Percentiles rank a stretch among this genome's conserved stretches.
phyloP scores from a whole-genome alignment of 2,888 invertebrate genomes.

The Diadegma fenestrale region DNA sequence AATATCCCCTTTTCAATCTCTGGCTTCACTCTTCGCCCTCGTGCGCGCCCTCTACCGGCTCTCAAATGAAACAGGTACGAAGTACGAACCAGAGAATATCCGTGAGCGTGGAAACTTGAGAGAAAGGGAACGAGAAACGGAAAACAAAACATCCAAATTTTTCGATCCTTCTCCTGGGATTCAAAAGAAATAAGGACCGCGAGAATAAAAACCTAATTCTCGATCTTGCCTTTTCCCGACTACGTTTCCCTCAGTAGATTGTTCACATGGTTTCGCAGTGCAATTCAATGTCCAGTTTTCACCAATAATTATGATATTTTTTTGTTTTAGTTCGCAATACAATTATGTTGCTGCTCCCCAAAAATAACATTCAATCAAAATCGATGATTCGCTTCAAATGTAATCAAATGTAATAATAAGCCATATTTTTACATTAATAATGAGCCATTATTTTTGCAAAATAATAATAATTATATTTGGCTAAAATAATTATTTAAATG shows the following conservation, averaged over 20 bases:
- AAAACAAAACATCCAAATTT: slow-evolving; percentile 48
- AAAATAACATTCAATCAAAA: background rate
- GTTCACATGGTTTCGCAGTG: slow-evolving; percentile 22
- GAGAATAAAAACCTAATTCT: slow-evolving; percentile 52
- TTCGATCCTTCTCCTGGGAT: slow-evolving; percentile 52
- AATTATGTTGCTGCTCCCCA: background rate
- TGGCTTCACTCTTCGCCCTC: slow-evolving; percentile 67
- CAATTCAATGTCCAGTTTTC: slow-evolving; percentile 28
- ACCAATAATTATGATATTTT: slow-evolving; percentile 34
- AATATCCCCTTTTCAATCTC: slow-evolving; percentile 69
- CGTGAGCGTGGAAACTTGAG: slow-evolving; percentile 55
- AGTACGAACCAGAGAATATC: slow-evolving; percentile 61
- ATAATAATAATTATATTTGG: too few relatives aligned
- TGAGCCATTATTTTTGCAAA: too few relatives aligned
- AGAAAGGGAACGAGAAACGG: slow-evolving; percentile 11
- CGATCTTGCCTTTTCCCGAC: slow-evolving; percentile 23
- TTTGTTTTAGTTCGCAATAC: background rate
- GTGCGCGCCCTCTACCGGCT: slow-evolving; percentile 58
- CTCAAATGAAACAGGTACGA: slow-evolving; percentile 68
- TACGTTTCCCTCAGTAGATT: slow-evolving; percentile 30
- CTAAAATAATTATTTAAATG: too few relatives aligned
- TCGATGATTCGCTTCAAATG: background rate
- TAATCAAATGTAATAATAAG: too few relatives aligned
- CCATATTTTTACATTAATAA: too few relatives aligned
- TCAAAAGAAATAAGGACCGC: slow-evolving; percentile 23